Evolutionary conservation across 2,888 invertebrate genomes (phyloP).

Genomic region (Drosophila longiperda): DNA sequence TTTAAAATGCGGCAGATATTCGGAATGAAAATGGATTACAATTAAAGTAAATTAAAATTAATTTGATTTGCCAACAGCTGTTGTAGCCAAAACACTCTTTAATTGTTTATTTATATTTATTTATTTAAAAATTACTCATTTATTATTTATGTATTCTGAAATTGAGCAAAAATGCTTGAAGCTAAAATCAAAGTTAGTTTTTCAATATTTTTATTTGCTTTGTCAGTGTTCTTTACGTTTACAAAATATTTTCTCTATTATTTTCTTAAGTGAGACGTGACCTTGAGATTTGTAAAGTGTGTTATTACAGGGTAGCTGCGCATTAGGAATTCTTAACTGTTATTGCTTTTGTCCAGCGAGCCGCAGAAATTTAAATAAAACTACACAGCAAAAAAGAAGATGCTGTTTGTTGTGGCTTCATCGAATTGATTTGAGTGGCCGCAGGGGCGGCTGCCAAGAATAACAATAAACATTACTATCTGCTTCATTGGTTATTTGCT

Average conservation of each 20-base stretch:
- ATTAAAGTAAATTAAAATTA: not conserved
- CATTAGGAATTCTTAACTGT: not conserved
- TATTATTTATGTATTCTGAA: not conserved
- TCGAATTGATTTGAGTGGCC: slow-evolving; percentile 77
- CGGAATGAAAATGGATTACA: not conserved
- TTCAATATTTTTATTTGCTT: not conserved
- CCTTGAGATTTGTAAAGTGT: not conserved
- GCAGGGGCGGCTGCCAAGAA: slow-evolving; percentile 56
- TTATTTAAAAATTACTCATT: not conserved
- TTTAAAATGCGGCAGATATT: not conserved
- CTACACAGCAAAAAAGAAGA: slow-evolving; percentile 27
- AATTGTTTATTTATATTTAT: not conserved
- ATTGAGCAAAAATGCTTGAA: too few species aligned
- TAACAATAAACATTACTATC: slow-evolving; percentile 80
- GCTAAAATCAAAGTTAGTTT: not conserved
- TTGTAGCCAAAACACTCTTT: not conserved
- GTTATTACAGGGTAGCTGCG: not conserved
- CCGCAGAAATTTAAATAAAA: slow-evolving; percentile 51
- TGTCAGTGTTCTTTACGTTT: not conserved
- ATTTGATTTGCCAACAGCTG: not conserved
- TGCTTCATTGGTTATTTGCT: slow-evolving; percentile 78
- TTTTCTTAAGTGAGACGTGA: not conserved
- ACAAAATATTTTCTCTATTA: not conserved
- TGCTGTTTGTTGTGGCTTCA: slow-evolving; percentile 22
- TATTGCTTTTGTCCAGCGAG: slow-evolving; percentile 30